phyloP scores from a whole-genome alignment of 2,113 vertebrate species.

The Psittacula cyanocephala region DNA sequence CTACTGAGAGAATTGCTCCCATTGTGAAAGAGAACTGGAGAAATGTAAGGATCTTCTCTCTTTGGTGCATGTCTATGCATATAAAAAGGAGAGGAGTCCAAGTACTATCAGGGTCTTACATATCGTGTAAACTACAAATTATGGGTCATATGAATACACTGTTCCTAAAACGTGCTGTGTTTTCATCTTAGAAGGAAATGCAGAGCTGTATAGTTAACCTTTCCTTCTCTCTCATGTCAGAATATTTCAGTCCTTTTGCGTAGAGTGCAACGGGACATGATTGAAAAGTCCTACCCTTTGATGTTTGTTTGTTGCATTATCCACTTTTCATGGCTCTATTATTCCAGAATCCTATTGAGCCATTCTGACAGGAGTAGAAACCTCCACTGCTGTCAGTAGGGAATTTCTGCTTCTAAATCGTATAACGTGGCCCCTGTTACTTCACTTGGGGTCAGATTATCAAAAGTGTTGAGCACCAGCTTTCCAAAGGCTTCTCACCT shows the following conservation, averaged over 20 bases:
- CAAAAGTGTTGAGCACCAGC: background rate
- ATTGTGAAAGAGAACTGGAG: background rate
- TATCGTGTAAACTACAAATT: background rate
- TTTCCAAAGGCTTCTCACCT: constrained; percentile 30
- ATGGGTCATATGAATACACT: background rate
- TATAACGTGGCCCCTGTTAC: constrained; percentile 25
- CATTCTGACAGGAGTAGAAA: background rate
- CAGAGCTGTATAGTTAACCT: background rate
- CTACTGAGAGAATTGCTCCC: background rate
- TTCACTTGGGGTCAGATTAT: constrained; percentile 29
- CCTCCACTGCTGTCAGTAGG: constrained; percentile 20
- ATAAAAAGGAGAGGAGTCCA: background rate
- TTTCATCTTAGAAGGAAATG: background rate
- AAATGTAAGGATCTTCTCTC: background rate
- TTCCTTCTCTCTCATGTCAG: background rate
- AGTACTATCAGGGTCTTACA: background rate
- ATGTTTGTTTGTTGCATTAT: constrained; percentile 54
- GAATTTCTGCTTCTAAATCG: constrained; percentile 33
- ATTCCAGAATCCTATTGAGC: constrained; percentile 27
- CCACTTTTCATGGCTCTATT: constrained; percentile 26
- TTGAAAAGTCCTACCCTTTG: constrained; percentile 20
- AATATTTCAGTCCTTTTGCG: background rate
- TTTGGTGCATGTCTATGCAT: fast-evolving
- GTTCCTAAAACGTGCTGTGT: background rate
- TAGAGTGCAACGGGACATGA: background rate